Base-by-base conservation (phyloP, 2,797 vertebrate species). In the Acanthopagrus latus region DNA sequence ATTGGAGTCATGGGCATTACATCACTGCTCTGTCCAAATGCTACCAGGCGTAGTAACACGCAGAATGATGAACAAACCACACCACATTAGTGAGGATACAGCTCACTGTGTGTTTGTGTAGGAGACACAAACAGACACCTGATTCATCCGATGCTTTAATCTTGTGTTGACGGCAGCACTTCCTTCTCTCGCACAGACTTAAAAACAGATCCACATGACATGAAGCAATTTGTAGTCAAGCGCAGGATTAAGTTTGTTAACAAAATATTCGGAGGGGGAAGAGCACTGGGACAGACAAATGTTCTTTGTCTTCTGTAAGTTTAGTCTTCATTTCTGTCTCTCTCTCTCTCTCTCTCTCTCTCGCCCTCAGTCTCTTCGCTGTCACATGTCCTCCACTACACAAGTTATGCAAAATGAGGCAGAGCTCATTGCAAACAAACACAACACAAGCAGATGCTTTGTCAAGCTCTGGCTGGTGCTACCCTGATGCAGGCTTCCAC, bases 401-500 rank as follows among this genome's bases (percentile, higher is more conserved):
- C 91, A 91, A 94, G 93, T 94, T 95, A 95, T 95, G 95, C 94
- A 95, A 95, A 95, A 91, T 71, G 74, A 93, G 89, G 81, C 86
- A 88, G 85, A 91, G 91, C 92, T 94, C 93, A 89, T 86, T 91
- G 93, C 93, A 95, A 95, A 95, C 93, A 95, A 93, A 93, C 93
- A 90, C 80, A 83, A 94, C 89, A 95, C 93, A 95, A 95, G 91
- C 90, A 84, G 84, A 85, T 67, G 91, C 94, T 94, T 95, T 95
- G 95, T 95, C 76, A 72, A 77, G 78, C 55, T 74, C 78, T 83
- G 85, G 86, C 84, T 82, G 65, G 78, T 78, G 82, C 78, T 77
- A 54, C 68, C 76, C 84, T 84, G 84, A 90, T 76, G 85, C 83
- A 87, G 69, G 75, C 85, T 80, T 81, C 64, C 63, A 86, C 87